Percentiles rank a stretch among this genome's conserved stretches.
Conservation (phyloP, 2,888 invertebrate genomes). For the Eupeodes latifasciatus region DNA sequence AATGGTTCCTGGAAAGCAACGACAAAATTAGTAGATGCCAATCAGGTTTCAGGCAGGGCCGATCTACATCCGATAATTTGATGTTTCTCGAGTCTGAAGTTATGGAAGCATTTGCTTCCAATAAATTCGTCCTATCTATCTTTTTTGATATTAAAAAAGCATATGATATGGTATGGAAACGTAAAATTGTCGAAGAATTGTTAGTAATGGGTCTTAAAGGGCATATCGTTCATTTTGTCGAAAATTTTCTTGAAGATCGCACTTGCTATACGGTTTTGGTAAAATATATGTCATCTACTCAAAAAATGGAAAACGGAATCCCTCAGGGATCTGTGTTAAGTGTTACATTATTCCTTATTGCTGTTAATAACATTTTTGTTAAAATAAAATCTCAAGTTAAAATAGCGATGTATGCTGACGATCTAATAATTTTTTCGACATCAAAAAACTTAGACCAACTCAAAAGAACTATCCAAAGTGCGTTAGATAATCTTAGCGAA, state of each 20-base stretch:
- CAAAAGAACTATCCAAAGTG: neutral
- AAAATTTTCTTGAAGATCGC: neutral
- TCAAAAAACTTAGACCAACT: slow-evolving; percentile 2
- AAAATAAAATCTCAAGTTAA: neutral
- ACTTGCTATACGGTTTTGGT: neutral
- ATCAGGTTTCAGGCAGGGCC: neutral
- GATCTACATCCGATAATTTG: neutral
- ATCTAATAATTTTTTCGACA: neutral
- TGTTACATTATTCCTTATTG: neutral
- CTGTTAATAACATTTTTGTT: neutral
- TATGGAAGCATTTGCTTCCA: slow-evolving; percentile 4
- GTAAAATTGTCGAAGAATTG: slow-evolving; percentile 8
- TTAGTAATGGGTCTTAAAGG: slow-evolving; percentile 8
- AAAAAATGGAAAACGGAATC: slow-evolving; percentile 18
- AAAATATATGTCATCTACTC: neutral
- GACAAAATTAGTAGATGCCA: neutral
- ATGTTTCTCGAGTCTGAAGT: slow-evolving; percentile 3
- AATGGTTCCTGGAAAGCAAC: slow-evolving; percentile 17
- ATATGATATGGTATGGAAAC: slow-evolving; percentile 26
- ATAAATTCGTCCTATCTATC: slow-evolving; percentile 17
- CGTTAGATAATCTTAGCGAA: neutral
- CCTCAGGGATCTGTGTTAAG: slow-evolving; percentile 13
- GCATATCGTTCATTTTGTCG: slow-evolving; percentile 1
- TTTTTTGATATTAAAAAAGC: slow-evolving; percentile 28
- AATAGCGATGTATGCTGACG: slow-evolving; percentile 11